These are phyloP conservation scores for Notamacropus eugenii DNA, from an alignment of 2,797 vertebrate genomes.

Conservation along the genomic window DNA sequence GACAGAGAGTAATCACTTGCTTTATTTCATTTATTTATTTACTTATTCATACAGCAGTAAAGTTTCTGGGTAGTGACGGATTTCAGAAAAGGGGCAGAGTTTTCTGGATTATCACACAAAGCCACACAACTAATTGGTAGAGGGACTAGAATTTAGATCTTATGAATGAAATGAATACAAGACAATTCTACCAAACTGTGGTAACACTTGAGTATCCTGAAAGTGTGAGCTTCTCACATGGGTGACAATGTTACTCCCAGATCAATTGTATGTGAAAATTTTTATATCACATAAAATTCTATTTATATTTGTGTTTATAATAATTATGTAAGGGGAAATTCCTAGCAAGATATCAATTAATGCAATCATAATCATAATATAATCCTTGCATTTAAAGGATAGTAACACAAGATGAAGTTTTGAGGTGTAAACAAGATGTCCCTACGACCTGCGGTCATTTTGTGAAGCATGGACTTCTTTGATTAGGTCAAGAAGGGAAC, in stretches of 20 bases:
- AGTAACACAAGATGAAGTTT: background rate
- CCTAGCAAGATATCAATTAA: background rate
- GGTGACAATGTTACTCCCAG: background rate
- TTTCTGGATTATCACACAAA: background rate
- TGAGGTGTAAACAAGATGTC: background rate
- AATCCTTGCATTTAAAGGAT: background rate
- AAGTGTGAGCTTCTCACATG: background rate
- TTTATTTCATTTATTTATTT: background rate
- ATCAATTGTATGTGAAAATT: background rate
- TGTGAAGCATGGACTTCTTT: background rate
- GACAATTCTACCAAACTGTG: background rate
- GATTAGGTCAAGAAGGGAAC: background rate
- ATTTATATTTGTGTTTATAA: background rate
- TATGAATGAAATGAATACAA: background rate
- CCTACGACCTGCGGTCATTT: background rate
- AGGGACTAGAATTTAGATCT: background rate
- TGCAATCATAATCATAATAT: background rate
- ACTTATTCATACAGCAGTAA: background rate
- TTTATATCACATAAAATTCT: background rate
- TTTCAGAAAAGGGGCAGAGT: background rate
- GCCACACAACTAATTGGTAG: background rate
- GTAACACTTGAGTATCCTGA: background rate
- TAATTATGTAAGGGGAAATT: background rate
- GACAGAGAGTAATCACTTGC: background rate
- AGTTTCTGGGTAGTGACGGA: background rate